Evolutionary conservation across 2,113 vertebrate genomes (phyloP).

Genomic region (Indicator indicator): DNA sequence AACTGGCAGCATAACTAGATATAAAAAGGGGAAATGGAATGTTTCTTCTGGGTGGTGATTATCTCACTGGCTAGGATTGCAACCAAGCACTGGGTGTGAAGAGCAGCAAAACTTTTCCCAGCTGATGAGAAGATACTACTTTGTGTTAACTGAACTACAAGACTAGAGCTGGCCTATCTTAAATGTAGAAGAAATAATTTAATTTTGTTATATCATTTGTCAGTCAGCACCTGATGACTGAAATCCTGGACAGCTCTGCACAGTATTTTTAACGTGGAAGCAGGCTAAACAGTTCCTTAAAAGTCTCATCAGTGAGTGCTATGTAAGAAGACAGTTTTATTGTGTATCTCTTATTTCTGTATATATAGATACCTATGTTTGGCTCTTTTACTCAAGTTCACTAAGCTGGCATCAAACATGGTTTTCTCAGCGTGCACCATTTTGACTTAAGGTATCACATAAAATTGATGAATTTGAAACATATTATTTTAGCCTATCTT

Average conservation of each 20-base stretch:
- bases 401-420: background rate
- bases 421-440: background rate
- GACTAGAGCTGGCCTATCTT: background rate
- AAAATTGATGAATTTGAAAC: background rate
- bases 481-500: background rate
- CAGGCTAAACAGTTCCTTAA: background rate
- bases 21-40: conserved; percentile 69
- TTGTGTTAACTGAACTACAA: conserved; percentile 12
- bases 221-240: background rate
- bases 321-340: conserved; percentile 16
- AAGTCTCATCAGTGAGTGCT: background rate
- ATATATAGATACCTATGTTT: conserved; percentile 24
- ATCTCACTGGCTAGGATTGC: conserved; percentile 72
- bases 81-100: conserved; percentile 54
- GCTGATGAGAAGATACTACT: conserved; percentile 20
- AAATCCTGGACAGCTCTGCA: background rate
- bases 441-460: background rate
- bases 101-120: conserved; percentile 17
- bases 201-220: background rate
- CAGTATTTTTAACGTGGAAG: background rate
- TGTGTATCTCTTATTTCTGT: conserved; percentile 22
- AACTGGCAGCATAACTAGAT: conserved; percentile 58
- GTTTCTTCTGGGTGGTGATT: conserved; percentile 58
- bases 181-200: background rate
- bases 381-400: conserved; percentile 16